Conservation (phyloP, 2,797 vertebrate genomes). For the Ciconia nigra region DNA sequence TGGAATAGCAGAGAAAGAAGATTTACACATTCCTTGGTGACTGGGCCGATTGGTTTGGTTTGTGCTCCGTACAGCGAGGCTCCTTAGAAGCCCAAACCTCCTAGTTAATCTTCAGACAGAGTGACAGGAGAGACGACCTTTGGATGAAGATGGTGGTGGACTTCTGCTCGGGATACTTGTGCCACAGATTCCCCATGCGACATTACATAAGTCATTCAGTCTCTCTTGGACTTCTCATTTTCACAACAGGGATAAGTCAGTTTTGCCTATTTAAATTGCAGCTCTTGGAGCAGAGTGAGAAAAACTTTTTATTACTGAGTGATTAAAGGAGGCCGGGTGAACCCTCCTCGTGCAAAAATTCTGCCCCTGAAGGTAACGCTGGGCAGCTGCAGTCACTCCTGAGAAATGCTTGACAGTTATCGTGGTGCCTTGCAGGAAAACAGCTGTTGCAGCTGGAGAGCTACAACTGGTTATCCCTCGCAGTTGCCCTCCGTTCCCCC, state of each 20-base stretch:
- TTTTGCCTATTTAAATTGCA: neutral
- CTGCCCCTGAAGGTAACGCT: neutral
- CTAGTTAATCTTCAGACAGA: neutral
- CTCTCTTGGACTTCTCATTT: neutral
- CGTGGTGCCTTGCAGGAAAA: neutral
- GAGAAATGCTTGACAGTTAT: neutral
- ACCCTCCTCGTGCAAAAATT: neutral
- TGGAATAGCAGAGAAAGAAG: neutral
- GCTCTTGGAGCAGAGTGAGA: neutral
- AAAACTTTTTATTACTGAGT: neutral
- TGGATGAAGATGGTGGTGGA: neutral
- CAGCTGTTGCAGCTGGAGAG: neutral
- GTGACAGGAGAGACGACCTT: neutral
- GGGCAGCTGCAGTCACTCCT: neutral
- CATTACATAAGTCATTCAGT: neutral
- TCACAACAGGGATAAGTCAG: neutral
- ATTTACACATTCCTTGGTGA: neutral
- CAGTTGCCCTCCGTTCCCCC: neutral
- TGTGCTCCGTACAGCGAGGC: accelerated
- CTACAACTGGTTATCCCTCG: neutral
- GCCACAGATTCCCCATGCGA: neutral
- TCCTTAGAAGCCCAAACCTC: neutral
- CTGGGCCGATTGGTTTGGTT: neutral
- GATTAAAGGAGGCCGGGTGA: neutral
- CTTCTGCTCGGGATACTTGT: neutral